A percentile compares a stretch with the other conserved stretches of the same genome.
These are phyloP conservation scores for Dasypogon diadema DNA, from an alignment of 2,888 invertebrate genomes.

Conservation along the genomic window DNA sequence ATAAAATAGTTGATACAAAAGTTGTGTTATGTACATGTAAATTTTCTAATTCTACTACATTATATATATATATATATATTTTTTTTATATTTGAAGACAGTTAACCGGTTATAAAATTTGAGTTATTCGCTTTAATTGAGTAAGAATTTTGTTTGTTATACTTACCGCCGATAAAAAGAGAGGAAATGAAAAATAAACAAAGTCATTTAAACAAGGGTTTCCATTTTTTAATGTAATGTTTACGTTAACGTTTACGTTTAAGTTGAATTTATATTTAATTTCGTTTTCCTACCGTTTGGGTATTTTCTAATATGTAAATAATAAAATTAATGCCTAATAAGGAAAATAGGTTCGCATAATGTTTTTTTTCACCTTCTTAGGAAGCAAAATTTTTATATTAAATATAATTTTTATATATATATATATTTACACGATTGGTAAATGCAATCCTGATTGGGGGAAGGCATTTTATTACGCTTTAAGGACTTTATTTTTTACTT, in stretches of 20 bases:
- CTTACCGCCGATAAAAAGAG: not conserved
- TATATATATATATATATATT: too few species aligned
- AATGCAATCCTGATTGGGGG: slow-evolving; percentile 61
- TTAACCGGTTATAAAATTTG: not conserved
- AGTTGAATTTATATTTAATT: slow-evolving; percentile 28
- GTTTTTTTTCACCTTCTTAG: not conserved
- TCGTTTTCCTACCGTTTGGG: not conserved
- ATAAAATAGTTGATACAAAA: not conserved
- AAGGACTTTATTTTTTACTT: slow-evolving; percentile 43
- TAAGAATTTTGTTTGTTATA: slow-evolving; percentile 11
- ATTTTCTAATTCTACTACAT: not conserved
- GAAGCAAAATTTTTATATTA: slow-evolving; percentile 23
- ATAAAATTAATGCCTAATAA: not conserved
- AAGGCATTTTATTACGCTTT: slow-evolving; percentile 63
- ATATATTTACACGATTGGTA: slow-evolving; percentile 49
- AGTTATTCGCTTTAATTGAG: not conserved
- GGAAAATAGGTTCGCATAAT: not conserved
- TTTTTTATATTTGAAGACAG: not conserved
- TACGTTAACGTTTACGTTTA: slow-evolving; percentile 19
- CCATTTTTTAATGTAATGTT: slow-evolving; percentile 21
- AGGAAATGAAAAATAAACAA: slow-evolving; percentile 1
- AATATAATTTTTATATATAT: slow-evolving; percentile 11
- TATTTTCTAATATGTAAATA: slow-evolving; percentile 22
- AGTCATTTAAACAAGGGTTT: slow-evolving; percentile 35
- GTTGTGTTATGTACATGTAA: not conserved